Evolutionary conservation across 2,113 vertebrate genomes (phyloP), one percentile per base, ranked within the genome.

Genomic region (Mohoua ochrocephala): DNA sequence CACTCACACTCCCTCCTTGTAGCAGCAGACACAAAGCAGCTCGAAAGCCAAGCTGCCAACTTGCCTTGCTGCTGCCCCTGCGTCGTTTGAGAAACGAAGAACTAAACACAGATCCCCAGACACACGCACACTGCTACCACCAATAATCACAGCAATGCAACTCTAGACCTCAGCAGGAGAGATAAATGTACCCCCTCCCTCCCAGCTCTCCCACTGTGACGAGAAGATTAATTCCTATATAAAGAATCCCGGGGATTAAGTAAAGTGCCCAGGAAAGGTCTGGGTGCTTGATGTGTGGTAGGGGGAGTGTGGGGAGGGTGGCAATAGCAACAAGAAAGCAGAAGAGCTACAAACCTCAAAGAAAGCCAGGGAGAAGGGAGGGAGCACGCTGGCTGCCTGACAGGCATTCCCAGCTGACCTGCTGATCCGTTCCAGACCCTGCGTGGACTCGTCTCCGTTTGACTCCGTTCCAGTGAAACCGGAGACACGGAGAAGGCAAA

Each of bases 241-340:
- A 98, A 99, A 99, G 98, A 98, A 98, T 98, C 97, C 86, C 20
- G 44, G 97, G 98, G 98, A 98, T 98, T 98, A 99, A 98, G 97
- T 68, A 96, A 98, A 98, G 98, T 94, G 95, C 89, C 95, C 90
- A 19, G 83, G 84, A 97, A 97, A 97, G 94, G 93, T 96, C 96
- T 82, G 92, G 95, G 93, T 96, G 97, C 91, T 96, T 93, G 85
- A 77, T 95, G 89, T 47, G 79, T 42, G 73, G 84, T 95, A 89
- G 59, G 93, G 96, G 96, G 93, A 75, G 61, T 61, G 96, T 49
- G 95, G 94, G 97, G 97, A 97, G 93, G 92, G 91, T 77, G 95
- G 95, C 83, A 78, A 97, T 52, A 71, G 97, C 97, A 97, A 95
- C 97, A 93, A 97, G 95, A 93, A 87, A 97, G 94, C 77, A 91